phyloP scores from a whole-genome alignment of 2,113 vertebrate species.

The Bombycilla garrulus region DNA sequence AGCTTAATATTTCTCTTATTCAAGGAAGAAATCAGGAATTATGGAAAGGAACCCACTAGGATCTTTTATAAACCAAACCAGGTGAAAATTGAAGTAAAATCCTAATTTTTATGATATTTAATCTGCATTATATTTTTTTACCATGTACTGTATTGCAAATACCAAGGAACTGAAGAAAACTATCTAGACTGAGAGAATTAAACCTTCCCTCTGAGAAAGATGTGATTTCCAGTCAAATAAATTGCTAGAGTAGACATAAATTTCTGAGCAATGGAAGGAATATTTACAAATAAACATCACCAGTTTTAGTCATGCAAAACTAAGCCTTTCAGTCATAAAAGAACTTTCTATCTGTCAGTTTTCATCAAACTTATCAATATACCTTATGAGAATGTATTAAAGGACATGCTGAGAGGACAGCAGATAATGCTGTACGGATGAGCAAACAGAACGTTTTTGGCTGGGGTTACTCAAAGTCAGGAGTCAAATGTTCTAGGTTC shows the following conservation, averaged over 20 bases:
- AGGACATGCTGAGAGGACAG: accelerated
- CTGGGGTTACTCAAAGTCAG: neutral
- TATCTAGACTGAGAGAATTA: neutral
- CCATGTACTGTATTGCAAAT: neutral
- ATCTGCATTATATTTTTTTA: neutral
- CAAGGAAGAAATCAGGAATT: neutral
- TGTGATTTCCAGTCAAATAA: neutral
- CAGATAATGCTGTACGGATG: neutral
- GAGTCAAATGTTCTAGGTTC: neutral
- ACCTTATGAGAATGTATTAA: neutral
- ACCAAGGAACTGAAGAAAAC: neutral
- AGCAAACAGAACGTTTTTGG: neutral
- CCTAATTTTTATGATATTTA: neutral
- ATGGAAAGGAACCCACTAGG: neutral
- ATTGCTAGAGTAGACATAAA: neutral
- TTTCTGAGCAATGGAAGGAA: neutral
- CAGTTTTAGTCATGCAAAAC: neutral
- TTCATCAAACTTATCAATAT: neutral
- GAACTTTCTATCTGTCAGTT: neutral
- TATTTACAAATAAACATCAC: neutral
- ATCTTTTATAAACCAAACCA: neutral
- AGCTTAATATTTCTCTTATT: neutral
- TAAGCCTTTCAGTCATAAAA: neutral
- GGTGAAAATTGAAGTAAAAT: neutral
- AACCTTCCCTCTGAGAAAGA: neutral